Base-by-base conservation (phyloP, 2,797 vertebrate genomes). In the Hylomyscus alleni region DNA sequence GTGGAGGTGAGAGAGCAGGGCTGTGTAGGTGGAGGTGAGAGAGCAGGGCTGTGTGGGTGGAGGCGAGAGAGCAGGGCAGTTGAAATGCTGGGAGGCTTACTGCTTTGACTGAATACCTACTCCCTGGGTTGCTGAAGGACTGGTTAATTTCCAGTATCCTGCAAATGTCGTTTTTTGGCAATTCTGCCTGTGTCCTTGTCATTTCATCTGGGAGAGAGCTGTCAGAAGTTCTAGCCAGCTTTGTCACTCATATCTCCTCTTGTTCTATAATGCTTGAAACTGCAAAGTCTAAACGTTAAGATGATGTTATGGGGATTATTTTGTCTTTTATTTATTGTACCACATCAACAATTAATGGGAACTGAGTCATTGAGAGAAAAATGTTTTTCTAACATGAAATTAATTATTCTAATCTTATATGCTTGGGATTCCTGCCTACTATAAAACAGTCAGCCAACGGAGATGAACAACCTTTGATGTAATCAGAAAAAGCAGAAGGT, bases 291-390 rank as follows among this genome's bases (percentile, higher is more conserved):
- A 72, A 91, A 93, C 34, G 29, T 56, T 76, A 91, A 78, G 69
- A 77, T 78, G 58, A 89, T 9, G 60, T 91, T 44, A 89, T 83
- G 50, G 76, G 67, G 77, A 50, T n/a, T 77, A 44, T 82, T 83
- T 56, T 24, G 37, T 56, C 60, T 19, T 40, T 62, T 65, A 6
- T 34, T 90, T 50, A 81, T 81, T 15, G 56, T 24, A 60, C 24
- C 90, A 60, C 58, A 20, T 88, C 69, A 89, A 58, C 89, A 91
- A 65, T 83, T 88, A 87, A 37, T 83, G 62, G 78, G 83, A 78
- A 31, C 44, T 12, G 7, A 84, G 29, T 29, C 34, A 44, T 77
- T 88, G 11, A 77, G 92, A 87, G 44, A 62, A 89, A 87, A 83
- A 83, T 22, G 4, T 24, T 62, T 84, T 65, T 50, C 20, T 77